Base-by-base conservation (phyloP, 2,888 invertebrate genomes). In the Uropetala carovei region DNA sequence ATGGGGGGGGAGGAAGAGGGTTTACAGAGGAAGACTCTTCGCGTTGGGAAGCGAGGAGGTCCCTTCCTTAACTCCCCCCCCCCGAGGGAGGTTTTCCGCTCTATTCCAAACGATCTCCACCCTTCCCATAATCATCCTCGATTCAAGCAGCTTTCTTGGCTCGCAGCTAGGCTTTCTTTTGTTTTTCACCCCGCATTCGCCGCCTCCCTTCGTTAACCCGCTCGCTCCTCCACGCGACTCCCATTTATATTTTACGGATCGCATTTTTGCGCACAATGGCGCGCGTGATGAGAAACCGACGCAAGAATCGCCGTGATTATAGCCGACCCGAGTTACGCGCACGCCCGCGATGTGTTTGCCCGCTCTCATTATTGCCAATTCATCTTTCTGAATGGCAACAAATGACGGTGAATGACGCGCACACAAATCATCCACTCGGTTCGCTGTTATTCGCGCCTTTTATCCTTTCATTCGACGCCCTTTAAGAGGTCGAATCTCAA, bases 341-440 rank as follows among this genome's bases (percentile, higher is more conserved):
- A 22, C 68, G 68, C 68, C 18, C 68, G 68, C 10, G 0, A 9
- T 22, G 68, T 11, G n/a, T 4, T n/a, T 3, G 68, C 9, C 68
- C 68, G 18, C 18, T 68, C 68, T 68, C n/a, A 18, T 68, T 68
- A 68, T 68, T 68, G 68, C 22, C 68, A 68, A 68, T 68, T 68
- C 68, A 68, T 9, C 68, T 9, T 22, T 68, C n/a, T 68, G 68
- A 68, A 68, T 68, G 68, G 68, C 16, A 68, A n/a, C 68, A 68
- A 68, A 68, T n/a, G 68, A 68, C 68, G 22, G 43, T 5, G 5
- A 43, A 43, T 43, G 43, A 43, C 1, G 43, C 43, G 43, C 5
- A 43, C 43, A 43, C 43, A 43, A 43, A 43, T 43, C 43, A 43
- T 43, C 43, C 43, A 43, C 3, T 43, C 43, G 43, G 43, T n/a